These are phyloP conservation scores for Dinomys branickii DNA, from an alignment of 2,113 vertebrate genomes.

Conservation along the genomic window DNA sequence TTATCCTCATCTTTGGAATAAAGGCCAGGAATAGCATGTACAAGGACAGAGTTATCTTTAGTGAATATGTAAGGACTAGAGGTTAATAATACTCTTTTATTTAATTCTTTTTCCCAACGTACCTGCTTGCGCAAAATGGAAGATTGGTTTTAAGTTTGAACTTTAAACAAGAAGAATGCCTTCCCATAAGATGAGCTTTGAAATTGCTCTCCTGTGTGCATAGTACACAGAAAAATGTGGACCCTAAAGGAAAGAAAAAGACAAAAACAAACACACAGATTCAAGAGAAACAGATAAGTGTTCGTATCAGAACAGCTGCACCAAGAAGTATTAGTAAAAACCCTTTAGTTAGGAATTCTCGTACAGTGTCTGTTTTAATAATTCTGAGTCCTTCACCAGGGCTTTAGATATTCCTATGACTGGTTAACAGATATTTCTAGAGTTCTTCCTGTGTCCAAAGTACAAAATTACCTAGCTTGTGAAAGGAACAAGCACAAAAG, in stretches of 20 bases:
- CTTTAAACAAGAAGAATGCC: constrained; percentile 69
- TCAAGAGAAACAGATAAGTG: constrained; percentile 69
- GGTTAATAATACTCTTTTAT: constrained; percentile 63
- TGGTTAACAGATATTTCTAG: constrained; percentile 52
- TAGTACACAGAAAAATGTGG: constrained; percentile 61
- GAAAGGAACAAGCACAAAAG: constrained; percentile 10
- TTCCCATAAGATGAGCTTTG: constrained; percentile 63
- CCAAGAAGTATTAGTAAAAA: constrained; percentile 48
- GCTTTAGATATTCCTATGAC: constrained; percentile 34
- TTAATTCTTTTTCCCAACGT: constrained; percentile 56
- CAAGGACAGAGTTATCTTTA: constrained; percentile 59
- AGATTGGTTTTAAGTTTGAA: constrained; percentile 69
- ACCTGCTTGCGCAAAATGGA: constrained; percentile 50
- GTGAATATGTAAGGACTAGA: constrained; percentile 51
- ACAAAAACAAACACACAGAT: constrained; percentile 28
- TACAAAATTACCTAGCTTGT: constrained; percentile 45
- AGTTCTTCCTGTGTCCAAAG: constrained; percentile 44
- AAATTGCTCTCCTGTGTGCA: constrained; percentile 70
- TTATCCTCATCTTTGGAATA: constrained; percentile 69
- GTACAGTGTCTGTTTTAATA: constrained; percentile 28
- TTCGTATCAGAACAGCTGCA: constrained; percentile 38
- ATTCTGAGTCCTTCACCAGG: constrained; percentile 15
- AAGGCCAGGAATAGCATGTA: constrained; percentile 59
- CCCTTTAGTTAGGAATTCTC: constrained; percentile 40
- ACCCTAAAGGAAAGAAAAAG: constrained; percentile 56